A percentile compares a stretch with the other conserved stretches of the same genome.
Evolutionary conservation across 2,888 invertebrate genomes (phyloP).

Genomic region (Cactoblastis cactorum): DNA sequence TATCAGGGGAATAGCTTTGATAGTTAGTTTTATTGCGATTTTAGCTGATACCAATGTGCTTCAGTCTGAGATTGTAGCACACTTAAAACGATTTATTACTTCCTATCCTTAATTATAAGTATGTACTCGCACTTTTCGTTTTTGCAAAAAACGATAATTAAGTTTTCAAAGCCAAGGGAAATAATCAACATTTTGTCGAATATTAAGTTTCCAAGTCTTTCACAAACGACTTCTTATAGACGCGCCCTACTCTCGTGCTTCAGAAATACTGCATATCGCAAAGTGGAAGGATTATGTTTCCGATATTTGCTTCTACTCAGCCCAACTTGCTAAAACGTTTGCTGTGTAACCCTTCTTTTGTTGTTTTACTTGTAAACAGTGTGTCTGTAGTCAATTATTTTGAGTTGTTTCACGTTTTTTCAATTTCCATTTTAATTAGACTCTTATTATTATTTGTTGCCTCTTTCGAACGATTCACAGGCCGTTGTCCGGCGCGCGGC

Average conservation of each 20-base stretch:
- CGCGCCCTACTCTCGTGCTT: slow-evolving; percentile 3
- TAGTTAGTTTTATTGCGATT: slow-evolving; percentile 11
- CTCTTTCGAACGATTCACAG: no score
- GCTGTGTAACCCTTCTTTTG: slow-evolving; percentile 5
- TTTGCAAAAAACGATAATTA: no score
- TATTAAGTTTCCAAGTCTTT: neutral
- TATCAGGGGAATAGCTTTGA: slow-evolving; percentile 8
- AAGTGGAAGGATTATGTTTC: slow-evolving; percentile 8
- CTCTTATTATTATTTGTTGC: no score
- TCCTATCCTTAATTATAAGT: neutral
- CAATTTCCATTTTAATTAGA: no score
- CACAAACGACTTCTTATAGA: neutral
- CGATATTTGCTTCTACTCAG: slow-evolving; percentile 4
- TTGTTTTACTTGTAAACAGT: no score
- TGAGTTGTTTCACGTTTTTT: neutral
- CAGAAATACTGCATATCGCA: neutral
- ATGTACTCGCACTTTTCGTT: no score
- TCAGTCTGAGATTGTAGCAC: neutral
- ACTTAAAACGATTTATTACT: slow-evolving; percentile 1
- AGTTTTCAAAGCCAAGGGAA: no score
- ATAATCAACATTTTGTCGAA: neutral
- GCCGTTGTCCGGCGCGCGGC: no score
- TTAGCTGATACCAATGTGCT: slow-evolving; percentile 2
- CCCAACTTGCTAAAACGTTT: neutral
- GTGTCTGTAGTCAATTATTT: no score